Evolutionary conservation across 2,888 invertebrate species (phyloP).

Genomic region (Nephrocerus scutellatus): DNA sequence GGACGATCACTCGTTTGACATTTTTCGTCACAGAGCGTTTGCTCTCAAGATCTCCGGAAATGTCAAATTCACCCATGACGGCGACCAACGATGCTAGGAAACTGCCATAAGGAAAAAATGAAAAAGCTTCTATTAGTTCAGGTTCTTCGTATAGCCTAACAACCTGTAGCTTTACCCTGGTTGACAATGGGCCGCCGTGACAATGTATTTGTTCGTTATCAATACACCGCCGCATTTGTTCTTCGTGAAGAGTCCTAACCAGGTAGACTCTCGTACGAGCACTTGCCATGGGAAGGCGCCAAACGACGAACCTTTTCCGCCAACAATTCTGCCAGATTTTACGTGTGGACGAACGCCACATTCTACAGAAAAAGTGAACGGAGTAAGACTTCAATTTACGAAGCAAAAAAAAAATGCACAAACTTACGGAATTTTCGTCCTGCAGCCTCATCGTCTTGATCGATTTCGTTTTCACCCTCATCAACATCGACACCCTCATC

Average conservation of each 20-base stretch:
- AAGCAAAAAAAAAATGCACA: slow-evolving; percentile 26
- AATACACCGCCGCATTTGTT: slow-evolving; percentile 93
- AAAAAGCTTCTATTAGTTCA: too few species aligned
- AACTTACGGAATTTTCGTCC: slow-evolving; percentile 46
- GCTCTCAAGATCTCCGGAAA: slow-evolving; percentile 75
- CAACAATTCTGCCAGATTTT: slow-evolving; percentile 77
- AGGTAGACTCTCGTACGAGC: slow-evolving; percentile 82
- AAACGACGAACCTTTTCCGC: slow-evolving; percentile 77
- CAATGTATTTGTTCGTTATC: slow-evolving; percentile 78
- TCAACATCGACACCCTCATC: slow-evolving; percentile 41
- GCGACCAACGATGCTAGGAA: slow-evolving; percentile 85
- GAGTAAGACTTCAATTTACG: too few species aligned
- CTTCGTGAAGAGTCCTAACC: slow-evolving; percentile 88
- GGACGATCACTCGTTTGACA: slow-evolving; percentile 79
- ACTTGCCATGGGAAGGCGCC: slow-evolving; percentile 94
- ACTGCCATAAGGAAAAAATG: slow-evolving; percentile 36
- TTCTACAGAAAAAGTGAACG: slow-evolving; percentile 56
- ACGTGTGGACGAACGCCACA: slow-evolving; percentile 80
- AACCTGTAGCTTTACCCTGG: too few species aligned
- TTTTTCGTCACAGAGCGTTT: slow-evolving; percentile 72
- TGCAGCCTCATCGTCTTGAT: slow-evolving; percentile 32
- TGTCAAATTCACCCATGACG: slow-evolving; percentile 85
- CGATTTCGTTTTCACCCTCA: slow-evolving; percentile 39
- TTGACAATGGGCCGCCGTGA: slow-evolving; percentile 92
- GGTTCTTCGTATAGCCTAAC: too few species aligned